These are phyloP conservation scores for Chrysolina americana DNA, from an alignment of 2,888 invertebrate genomes.

Conservation along the genomic window DNA sequence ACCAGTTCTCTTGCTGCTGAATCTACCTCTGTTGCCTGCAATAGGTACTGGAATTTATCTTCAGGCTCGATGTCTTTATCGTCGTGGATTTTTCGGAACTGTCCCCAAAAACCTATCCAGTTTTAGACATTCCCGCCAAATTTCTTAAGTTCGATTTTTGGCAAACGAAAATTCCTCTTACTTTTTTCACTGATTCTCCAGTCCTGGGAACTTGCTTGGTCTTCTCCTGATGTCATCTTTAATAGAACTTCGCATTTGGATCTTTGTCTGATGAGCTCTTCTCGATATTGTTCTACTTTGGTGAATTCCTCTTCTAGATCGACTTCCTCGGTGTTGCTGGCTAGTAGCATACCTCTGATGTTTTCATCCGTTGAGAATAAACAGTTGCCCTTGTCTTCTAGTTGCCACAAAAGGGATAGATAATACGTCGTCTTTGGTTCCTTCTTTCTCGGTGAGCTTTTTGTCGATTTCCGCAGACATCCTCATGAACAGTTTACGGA, in stretches of 20 bases:
- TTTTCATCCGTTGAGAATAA: no score
- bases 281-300: no score
- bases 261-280: no score
- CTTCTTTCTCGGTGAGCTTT: no score
- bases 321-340: no score
- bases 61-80: neutral
- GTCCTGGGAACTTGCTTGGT: conserved; percentile 7
- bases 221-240: neutral
- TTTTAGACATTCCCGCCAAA: neutral
- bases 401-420: no score
- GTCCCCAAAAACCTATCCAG: neutral
- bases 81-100: conserved; percentile 2
- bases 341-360: no score
- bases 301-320: no score
- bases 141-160: neutral
- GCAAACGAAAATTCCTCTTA: neutral
- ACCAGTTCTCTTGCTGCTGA: conserved; percentile 15
- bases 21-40: conserved; percentile 1
- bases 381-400: no score
- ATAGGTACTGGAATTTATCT: neutral
- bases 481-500: no score
- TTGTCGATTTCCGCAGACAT: no score
- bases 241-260: neutral
- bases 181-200: neutral
- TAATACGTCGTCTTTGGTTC: no score